These are phyloP conservation scores for Ictidomys tridecemlineatus DNA, from an alignment of 2,113 vertebrate genomes.

Conservation along the genomic window DNA sequence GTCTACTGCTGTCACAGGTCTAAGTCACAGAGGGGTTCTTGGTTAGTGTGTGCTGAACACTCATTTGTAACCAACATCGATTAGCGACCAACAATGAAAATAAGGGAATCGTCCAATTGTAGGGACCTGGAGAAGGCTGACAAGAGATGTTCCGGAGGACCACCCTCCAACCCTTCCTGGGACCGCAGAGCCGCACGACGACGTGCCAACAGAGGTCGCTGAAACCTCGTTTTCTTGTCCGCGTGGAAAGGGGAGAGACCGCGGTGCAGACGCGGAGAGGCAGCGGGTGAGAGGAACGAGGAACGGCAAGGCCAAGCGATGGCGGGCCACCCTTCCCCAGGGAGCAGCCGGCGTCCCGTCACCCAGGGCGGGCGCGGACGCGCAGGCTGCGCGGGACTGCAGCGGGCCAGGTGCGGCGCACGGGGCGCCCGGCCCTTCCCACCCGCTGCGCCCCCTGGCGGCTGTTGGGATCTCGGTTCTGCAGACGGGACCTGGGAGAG, in stretches of 20 bases:
- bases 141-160: neutral
- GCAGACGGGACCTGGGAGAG: neutral
- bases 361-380: accelerated
- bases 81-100: neutral
- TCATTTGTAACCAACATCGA: neutral
- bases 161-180: neutral
- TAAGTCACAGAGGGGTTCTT: neutral
- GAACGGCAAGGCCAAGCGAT: neutral
- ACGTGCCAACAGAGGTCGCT: slow-evolving; percentile 84
- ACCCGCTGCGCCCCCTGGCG: neutral
- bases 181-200: neutral
- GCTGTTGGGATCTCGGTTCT: neutral
- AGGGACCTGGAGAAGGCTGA: neutral
- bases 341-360: accelerated
- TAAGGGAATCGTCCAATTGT: neutral
- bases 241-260: neutral
- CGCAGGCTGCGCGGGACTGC: accelerated
- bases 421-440: accelerated
- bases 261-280: accelerated
- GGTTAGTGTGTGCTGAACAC: neutral
- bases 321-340: neutral
- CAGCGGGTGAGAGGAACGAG: neutral
- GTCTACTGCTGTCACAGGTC: neutral
- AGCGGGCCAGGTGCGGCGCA: accelerated
- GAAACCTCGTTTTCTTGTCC: slow-evolving; percentile 62